A percentile compares a stretch with the other conserved stretches of the same genome.
phyloP scores from a whole-genome alignment of 2,113 vertebrate species.

The Aphyosemion australe region DNA sequence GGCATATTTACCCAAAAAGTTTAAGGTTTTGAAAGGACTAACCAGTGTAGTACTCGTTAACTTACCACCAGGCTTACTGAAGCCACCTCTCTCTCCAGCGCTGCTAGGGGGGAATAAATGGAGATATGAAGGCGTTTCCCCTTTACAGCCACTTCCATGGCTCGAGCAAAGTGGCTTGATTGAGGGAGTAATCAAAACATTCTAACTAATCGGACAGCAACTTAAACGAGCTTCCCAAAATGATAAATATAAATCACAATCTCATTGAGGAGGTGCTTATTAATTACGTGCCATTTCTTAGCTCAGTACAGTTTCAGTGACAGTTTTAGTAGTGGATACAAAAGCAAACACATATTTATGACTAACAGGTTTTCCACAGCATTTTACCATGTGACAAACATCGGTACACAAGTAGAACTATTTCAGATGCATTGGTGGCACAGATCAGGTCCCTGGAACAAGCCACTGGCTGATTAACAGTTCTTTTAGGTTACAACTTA shows the following conservation, averaged over 20 bases:
- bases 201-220: slow-evolving; percentile 84
- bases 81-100: slow-evolving; percentile 99
- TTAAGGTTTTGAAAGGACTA: slow-evolving; percentile 84
- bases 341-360: slow-evolving; percentile 18
- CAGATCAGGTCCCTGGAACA: slow-evolving; percentile 15
- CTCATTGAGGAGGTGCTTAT: slow-evolving; percentile 36
- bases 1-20: slow-evolving; percentile 78
- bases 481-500: slow-evolving; percentile 23
- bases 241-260: slow-evolving; percentile 39
- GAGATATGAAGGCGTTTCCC: slow-evolving; percentile 99
- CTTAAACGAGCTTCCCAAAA: slow-evolving; percentile 53
- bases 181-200: slow-evolving; percentile 86
- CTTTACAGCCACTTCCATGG: slow-evolving; percentile 98
- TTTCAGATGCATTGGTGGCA: slow-evolving; percentile 68
- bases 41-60: slow-evolving; percentile 99
- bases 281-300: slow-evolving; percentile 43
- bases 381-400: slow-evolving; percentile 47
- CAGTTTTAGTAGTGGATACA: slow-evolving; percentile 65
- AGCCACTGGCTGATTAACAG: slow-evolving; percentile 4
- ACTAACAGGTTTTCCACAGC: slow-evolving; percentile 49
- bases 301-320: slow-evolving; percentile 59
- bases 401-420: slow-evolving; percentile 52
- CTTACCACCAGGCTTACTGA: slow-evolving; percentile 99
- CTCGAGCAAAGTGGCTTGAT: slow-evolving; percentile 93
- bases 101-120: slow-evolving; percentile 99